Base-by-base conservation (phyloP, 2,888 invertebrate species). In the Cephonodes hylas region DNA sequence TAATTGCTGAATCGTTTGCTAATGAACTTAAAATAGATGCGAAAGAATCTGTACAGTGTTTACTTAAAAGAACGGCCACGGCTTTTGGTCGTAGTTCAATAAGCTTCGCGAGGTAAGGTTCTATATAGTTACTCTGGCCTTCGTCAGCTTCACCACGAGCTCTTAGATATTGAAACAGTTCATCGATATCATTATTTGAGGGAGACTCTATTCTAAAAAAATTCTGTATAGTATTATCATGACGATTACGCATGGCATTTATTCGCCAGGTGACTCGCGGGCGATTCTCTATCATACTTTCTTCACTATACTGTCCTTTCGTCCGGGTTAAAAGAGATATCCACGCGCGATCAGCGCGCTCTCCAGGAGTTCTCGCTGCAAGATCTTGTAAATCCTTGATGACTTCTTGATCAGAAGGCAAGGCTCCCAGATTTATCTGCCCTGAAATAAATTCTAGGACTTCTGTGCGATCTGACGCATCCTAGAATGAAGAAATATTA, bases 271-370 rank as follows among this genome's bases (percentile, higher is more conserved):
- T 77, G 1, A 88, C 73, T 53, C 89, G 83, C 34, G 90, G 83
- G 10, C 88, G 81, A 25, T 48, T 59, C 63, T 7, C 20, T 3
- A 71, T 64, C 6, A 66, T 61, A 65, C 75, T 70, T 59, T 75
- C 74, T 27, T 68, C 66, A n/a, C 72, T 70, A 46, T 74, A 70
- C 46, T 73, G 62, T 20, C 77, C 65, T 22, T 80, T 79, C 38
- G 82, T 81, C 44, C 81, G 67, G 13, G 63, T 66, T 13, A 67
- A 65, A 31, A 89, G 70, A 25, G 79, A 78, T 10, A 88, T 73
- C 89, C 88, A 89, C 6, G 87, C 86, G 64, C 85, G 83, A 71
- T 91, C 91, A 15, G 86, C 77, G 31, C 87, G 80, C 75, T 88
- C 88, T 63, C 84, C 79, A 4, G 68, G 72, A n/a, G 77, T 76